Evolutionary conservation across 2,113 vertebrate species (phyloP).

Genomic region (Caranx melampygus): DNA sequence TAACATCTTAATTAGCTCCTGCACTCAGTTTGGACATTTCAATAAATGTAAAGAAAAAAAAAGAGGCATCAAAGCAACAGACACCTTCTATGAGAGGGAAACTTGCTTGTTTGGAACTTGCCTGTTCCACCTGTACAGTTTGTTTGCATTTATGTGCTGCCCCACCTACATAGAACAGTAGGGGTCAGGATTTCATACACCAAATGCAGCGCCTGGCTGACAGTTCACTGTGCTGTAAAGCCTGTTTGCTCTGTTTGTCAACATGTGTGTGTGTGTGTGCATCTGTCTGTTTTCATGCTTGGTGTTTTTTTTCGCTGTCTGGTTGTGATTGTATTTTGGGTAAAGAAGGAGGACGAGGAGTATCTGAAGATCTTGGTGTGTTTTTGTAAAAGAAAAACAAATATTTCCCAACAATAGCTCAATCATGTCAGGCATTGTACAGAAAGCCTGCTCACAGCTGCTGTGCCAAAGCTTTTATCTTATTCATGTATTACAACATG

Average conservation of each 20-base stretch:
- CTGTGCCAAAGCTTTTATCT: slow-evolving; percentile 32
- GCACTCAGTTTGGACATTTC: slow-evolving; percentile 10
- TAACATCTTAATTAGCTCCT: slow-evolving; percentile 31
- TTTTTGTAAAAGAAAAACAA: slow-evolving; percentile 40
- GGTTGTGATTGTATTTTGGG: slow-evolving; percentile 38
- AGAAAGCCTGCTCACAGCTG: neutral
- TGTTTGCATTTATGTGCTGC: slow-evolving; percentile 22
- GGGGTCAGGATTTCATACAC: slow-evolving; percentile 82
- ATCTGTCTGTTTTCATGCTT: slow-evolving; percentile 19
- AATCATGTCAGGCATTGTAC: slow-evolving; percentile 10
- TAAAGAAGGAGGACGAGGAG: slow-evolving; percentile 26
- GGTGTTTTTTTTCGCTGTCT: slow-evolving; percentile 22
- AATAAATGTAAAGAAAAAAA: slow-evolving; percentile 5
- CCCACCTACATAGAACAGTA: slow-evolving; percentile 68
- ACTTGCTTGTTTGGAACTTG: neutral
- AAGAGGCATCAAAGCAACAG: neutral
- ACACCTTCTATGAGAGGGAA: neutral
- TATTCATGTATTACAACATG: slow-evolving; percentile 15
- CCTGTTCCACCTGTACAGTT: slow-evolving; percentile 20
- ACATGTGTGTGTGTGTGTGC: neutral
- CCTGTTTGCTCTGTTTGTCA: slow-evolving; percentile 7
- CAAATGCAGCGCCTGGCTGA: slow-evolving; percentile 29
- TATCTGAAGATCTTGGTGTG: neutral
- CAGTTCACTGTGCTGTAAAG: neutral
- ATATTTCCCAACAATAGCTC: slow-evolving; percentile 21